These are phyloP conservation scores for Apodemus sylvaticus DNA, from an alignment of 2,113 vertebrate species.

Conservation along the genomic window DNA sequence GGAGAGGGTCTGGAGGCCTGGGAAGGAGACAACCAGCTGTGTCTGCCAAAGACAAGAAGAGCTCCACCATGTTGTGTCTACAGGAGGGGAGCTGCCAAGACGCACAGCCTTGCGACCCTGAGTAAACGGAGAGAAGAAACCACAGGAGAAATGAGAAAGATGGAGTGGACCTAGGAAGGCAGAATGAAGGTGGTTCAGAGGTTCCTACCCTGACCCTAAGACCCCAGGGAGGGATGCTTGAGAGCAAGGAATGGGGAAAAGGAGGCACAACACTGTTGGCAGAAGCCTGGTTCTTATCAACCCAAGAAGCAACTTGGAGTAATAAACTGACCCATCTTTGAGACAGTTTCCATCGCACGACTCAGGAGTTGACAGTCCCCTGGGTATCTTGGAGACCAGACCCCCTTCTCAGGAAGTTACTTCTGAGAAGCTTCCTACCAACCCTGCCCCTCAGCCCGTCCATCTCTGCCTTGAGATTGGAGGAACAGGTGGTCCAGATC, in stretches of 20 bases:
- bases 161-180: neutral
- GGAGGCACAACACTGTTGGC: neutral
- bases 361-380: neutral
- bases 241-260: neutral
- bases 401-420: neutral
- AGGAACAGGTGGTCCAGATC: neutral
- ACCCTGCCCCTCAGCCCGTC: neutral
- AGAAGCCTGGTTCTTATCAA: constrained; percentile 7
- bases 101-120: neutral
- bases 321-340: neutral
- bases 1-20: neutral
- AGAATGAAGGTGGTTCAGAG: neutral
- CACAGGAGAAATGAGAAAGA: neutral
- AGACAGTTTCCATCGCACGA: neutral
- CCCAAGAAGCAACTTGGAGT: neutral
- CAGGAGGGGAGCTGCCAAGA: neutral
- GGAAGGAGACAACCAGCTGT: constrained; percentile 1
- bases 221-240: neutral
- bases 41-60: constrained; percentile 32
- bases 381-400: neutral
- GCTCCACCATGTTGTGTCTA: neutral
- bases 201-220: neutral
- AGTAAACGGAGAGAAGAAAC: neutral
- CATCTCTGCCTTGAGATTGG: neutral
- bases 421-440: neutral